These are phyloP conservation scores for Ivindomyrus marchei DNA, from an alignment of 2,113 vertebrate species.

Conservation along the genomic window DNA sequence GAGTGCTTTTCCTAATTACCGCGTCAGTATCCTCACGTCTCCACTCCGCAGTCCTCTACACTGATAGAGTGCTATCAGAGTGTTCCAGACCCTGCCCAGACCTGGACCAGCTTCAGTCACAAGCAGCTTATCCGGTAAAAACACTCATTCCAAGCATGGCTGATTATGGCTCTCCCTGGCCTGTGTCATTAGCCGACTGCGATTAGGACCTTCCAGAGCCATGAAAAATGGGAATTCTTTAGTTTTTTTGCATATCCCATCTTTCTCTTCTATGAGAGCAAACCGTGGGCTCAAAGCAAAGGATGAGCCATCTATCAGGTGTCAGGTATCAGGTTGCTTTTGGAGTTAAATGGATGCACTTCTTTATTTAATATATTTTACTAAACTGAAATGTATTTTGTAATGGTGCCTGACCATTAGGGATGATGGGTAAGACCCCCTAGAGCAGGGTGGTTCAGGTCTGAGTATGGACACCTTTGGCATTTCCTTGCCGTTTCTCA, in stretches of 20 bases:
- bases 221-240: not conserved
- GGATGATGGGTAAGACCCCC: not conserved
- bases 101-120: not conserved
- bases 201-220: not conserved
- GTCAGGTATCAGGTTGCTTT: not conserved
- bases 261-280: not conserved
- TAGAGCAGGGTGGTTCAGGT: not conserved
- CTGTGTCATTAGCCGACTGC: not conserved
- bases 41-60: not conserved
- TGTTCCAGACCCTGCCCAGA: not conserved
- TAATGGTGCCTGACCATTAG: not conserved
- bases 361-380: not conserved
- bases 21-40: not conserved
- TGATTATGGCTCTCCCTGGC: not conserved
- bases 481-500: not conserved
- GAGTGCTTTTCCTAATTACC: not conserved
- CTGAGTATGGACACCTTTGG: not conserved
- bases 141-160: not conserved
- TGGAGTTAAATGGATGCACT: not conserved
- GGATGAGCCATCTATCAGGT: not conserved
- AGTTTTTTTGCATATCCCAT: not conserved
- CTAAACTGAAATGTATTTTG: not conserved
- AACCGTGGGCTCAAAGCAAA: not conserved
- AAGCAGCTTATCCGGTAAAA: not conserved
- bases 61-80: not conserved